These are phyloP conservation scores for Tetranychus piercei DNA, from an alignment of 2,888 invertebrate genomes.

Conservation along the genomic window DNA sequence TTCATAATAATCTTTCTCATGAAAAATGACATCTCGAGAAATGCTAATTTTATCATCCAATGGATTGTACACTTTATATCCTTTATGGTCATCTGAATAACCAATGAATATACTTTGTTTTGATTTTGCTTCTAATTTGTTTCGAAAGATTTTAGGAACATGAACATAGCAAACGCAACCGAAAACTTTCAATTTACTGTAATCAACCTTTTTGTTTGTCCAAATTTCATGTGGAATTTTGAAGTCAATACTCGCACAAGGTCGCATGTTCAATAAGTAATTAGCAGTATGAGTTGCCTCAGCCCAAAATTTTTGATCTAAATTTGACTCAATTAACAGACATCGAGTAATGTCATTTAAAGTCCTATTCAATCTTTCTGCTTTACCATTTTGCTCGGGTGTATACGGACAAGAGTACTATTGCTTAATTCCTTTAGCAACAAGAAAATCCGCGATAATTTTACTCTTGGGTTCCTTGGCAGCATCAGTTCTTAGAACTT, in stretches of 20 bases:
- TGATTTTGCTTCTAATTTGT: constrained; percentile 17
- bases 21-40: not conserved
- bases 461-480: constrained; percentile 16
- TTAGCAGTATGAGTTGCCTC: constrained; percentile 25
- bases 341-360: constrained; percentile 24
- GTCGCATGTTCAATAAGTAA: constrained; percentile 22
- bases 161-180: not conserved
- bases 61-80: not conserved
- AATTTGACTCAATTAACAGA: not conserved
- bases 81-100: constrained; percentile 8
- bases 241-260: not conserved
- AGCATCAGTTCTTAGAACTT: constrained; percentile 4
- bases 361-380: constrained; percentile 27
- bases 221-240: not conserved
- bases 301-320: constrained; percentile 14
- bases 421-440: constrained; percentile 22
- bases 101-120: constrained; percentile 14
- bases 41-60: not conserved
- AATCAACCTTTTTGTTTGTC: not conserved
- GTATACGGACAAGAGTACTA: constrained; percentile 21
- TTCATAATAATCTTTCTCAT: no score
- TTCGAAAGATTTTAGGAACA: not conserved
- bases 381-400: constrained; percentile 26
- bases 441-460: constrained; percentile 18
- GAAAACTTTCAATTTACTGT: not conserved